Evolutionary conservation across 2,113 vertebrate species (phyloP), one percentile per base, ranked within the genome.

Genomic region (Lucifuga dentata): DNA sequence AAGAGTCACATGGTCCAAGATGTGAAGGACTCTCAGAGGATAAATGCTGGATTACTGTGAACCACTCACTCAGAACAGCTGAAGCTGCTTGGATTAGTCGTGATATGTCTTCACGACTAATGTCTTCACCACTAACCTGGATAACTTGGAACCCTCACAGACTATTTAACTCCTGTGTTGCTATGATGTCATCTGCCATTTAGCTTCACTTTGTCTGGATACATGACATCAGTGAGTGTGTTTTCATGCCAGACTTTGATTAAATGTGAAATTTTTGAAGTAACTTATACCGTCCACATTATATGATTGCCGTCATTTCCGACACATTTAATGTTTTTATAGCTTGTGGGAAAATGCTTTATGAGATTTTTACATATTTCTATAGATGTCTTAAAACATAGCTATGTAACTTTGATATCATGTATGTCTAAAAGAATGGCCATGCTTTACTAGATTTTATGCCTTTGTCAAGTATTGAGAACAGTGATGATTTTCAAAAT

Each of bases 231-330:
- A 39, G 17, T 17, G 39, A 29, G 50, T 35, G 24, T 11, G 29
- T 38, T 39, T 39, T 10, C 12, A 11, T 23, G 13, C 19, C 20
- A n/a, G 53, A 23, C 53, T 50, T 61, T 17, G 52, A 61, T 63
- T 52, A 66, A 86, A 83, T 90, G 83, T 86, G 76, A 87, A 84
- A 46, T 41, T 33, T 51, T 33, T 51, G 52, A 33, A 61, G 38
- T 68, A 68, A 73, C 40, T 71, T 63, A 51, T 65, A 62, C 7
- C 8, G 3, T 71, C 49, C 66, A 6, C 16, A 38, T 35, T 48
- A 58, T 73, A 24, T n/a, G 24, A 10, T 44, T 43, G 49, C 46
- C 57, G 21, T 73, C 8, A 15, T 50, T 52, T 50, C 23, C 45
- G 20, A 21, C 51, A 26, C 9, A 21, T 21, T 62, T 8, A 55